Percentiles rank a stretch among this genome's conserved stretches.
These are phyloP conservation scores for Aurelia aurita complex sp. Pacific DNA, from an alignment of 30 jellyfish, hydroid and myxozoan genomes.

Conservation along the genomic window DNA sequence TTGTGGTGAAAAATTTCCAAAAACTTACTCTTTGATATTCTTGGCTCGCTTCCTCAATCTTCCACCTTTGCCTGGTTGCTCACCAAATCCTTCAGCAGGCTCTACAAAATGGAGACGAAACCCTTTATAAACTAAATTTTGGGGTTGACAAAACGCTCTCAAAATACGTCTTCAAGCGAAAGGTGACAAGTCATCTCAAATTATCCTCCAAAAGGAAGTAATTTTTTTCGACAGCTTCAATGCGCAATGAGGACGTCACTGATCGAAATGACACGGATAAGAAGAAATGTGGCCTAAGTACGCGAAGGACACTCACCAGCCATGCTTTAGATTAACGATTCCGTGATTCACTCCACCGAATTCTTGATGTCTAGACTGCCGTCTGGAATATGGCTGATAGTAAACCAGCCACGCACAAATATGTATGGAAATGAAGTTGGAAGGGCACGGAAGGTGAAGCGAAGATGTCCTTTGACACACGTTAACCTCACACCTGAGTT, in stretches of 20 bases:
- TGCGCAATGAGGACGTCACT: no score
- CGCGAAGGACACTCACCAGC: constrained; percentile 60
- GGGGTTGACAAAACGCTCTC: no score
- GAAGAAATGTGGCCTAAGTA: constrained; percentile 2
- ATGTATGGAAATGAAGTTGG: not conserved
- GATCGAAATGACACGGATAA: not conserved
- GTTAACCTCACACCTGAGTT: constrained; percentile 6
- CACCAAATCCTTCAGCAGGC: constrained; percentile 38
- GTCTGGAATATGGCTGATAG: constrained; percentile 49
- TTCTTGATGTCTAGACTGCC: constrained; percentile 58
- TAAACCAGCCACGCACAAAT: constrained; percentile 23
- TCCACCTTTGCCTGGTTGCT: constrained; percentile 46
- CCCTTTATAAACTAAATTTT: no score
- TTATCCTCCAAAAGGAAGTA: no score
- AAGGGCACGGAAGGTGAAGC: constrained; percentile 3
- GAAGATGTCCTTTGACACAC: constrained; percentile 56
- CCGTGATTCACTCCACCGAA: constrained; percentile 36
- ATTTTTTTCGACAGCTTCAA: no score
- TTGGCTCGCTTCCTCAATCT: constrained; percentile 58
- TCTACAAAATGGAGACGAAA: not conserved
- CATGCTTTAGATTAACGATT: constrained; percentile 33
- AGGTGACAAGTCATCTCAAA: constrained; percentile 57
- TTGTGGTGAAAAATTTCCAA: not conserved
- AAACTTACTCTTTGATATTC: constrained; percentile 54
- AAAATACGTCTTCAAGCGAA: constrained; percentile 3